Evolutionary conservation across 2,797 vertebrate species (phyloP), one percentile per base, ranked within the genome.

Genomic region (Sphenopsis melanotis): DNA sequence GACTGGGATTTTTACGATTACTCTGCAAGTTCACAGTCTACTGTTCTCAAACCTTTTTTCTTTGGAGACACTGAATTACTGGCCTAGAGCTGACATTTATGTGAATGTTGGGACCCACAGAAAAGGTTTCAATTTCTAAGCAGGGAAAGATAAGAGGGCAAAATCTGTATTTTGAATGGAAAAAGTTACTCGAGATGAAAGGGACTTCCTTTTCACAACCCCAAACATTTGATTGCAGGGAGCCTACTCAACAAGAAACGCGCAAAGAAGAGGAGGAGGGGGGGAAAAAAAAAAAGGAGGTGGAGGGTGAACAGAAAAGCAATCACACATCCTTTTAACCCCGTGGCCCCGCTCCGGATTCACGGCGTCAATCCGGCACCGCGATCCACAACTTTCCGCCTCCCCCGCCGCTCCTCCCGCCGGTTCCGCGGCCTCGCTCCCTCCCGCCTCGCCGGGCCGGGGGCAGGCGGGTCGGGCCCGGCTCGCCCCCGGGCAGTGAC

Each of bases 331-430:
- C 84, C 90, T 74, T 86, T 65, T 83, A 89, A 86, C 72, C 81
- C 81, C 77, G 32, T 80, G 36, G 80, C 80, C 75, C 56, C 65
- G 66, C 92, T 74, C 87, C 61, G 30, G 36, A 50, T 68, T 44
- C 85, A 50, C 32, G 36, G 41, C 81, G 47, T 63, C 81, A 39
- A 57, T 36, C 81, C 77, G 12, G 53, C 71, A 68, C 65, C 74
- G 39, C 59, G 24, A 90, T 34, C 36, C 90, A 60, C 90, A 95
- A 95, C 94, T 95, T 95, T 92, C 92, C 87, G 39, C 44, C 57
- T 65, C 63, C 72, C 80, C 69, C 53, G 17, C 37, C 19, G 55
- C 61, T 79, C 11, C 81, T 44, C 82, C 69, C 69, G 68, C 69
- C 70, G 63, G 63, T 52, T 70, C 44, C 69, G 32, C 80, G 68